Conservation (phyloP, 2,797 vertebrate species). For the Brachyrhaphis roseni region DNA sequence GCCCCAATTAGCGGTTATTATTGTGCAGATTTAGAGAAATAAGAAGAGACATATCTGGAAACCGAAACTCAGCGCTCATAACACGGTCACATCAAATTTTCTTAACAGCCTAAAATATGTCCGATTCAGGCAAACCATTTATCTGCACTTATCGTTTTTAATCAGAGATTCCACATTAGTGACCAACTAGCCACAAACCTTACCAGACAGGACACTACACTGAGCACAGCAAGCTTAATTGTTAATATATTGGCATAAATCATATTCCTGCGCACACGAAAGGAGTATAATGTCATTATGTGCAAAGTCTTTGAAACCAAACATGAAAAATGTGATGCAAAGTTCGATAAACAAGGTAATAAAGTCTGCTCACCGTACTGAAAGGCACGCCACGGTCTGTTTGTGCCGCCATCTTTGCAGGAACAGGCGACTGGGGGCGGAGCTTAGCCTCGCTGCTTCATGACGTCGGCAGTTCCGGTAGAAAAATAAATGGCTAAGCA, state of each 20-base stretch:
- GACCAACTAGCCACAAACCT: background rate
- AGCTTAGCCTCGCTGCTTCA: background rate
- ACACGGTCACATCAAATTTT: background rate
- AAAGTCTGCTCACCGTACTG: slow-evolving; percentile 67
- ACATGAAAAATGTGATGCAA: background rate
- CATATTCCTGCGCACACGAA: background rate
- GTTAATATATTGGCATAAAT: background rate
- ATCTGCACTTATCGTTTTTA: background rate
- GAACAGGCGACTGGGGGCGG: background rate
- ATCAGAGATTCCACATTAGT: background rate
- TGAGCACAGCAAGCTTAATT: background rate
- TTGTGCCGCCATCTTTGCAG: slow-evolving; percentile 48
- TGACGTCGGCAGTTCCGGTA: background rate
- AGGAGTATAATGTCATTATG: no score
- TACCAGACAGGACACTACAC: background rate
- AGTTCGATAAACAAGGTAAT: background rate
- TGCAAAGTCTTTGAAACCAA: background rate
- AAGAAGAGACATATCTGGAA: background rate
- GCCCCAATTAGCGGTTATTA: background rate
- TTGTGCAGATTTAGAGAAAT: background rate
- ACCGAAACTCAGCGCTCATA: background rate
- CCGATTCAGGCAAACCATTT: background rate
- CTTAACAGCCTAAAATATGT: background rate
- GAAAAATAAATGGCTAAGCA: background rate
- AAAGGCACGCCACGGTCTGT: slow-evolving; percentile 63